Evolutionary conservation across 1,140 invertebrate species (phyloP), one percentile per base, ranked within the genome.

Genomic region (Octopus bimaculoides): DNA sequence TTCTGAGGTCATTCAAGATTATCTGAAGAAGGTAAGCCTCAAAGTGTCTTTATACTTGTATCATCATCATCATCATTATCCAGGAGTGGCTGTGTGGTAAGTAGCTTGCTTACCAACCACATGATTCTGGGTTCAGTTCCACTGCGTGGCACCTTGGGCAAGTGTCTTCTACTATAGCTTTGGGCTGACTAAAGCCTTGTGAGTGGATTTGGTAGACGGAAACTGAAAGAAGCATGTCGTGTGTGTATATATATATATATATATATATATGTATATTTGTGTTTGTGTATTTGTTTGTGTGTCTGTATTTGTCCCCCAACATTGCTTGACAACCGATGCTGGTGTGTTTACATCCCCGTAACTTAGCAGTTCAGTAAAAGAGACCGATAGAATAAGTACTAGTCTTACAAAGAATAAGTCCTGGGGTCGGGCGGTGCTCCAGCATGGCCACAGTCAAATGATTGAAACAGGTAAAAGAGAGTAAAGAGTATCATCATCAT

Each of bases 1-100:
- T n/a, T 80, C 80, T 14, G 84, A 87, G 74, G 81, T 87, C 12
- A 75, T 86, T 5, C 82, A 84, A 52, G 86, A 87, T 73, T 86
- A 86, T 81, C 83, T 86, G 82, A 83, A 78, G 14, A 86, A 86
- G 83, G 86, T 87, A 20, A 75, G 26, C 26, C 26, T 41, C 26
- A 41, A 41, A 41, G 26, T 41, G 26, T 41, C 26, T 71, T 71
- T 4, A n/a, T 14, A 5, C 26, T 3, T 17, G 8, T 9, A n/a
- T 71, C 5, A 17, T 10, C 26, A n/a, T 69, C 14, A 12, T 69
- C 26, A 8, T 14, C 9, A n/a, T 5, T 69, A 5, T 5, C 20
- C 4, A 14, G 12, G 5, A 6, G 20, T 5, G 66, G 12, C 20
- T n/a, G 12, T 6, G 5, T 12, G 12, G 5, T 5, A 5, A 14